Evolutionary conservation across 2,113 vertebrate genomes (phyloP), one percentile per base, ranked within the genome.

Genomic region (Maylandia zebra): DNA sequence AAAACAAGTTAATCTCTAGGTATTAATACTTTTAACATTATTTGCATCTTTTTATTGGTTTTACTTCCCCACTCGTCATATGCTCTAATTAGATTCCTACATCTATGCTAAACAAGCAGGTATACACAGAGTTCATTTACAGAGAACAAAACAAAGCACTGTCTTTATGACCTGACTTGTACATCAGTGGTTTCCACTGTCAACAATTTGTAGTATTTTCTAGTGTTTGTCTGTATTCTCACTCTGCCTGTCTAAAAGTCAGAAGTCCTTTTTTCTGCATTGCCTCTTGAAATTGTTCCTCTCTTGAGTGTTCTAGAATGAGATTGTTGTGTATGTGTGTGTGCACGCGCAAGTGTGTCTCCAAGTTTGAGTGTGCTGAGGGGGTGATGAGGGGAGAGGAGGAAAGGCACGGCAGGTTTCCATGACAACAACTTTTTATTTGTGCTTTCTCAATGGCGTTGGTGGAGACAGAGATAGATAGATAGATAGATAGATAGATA

Each of bases 371-470:
- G 83, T 88, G 84, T 88, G 88, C 41, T 53, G 80, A 56, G 71
- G 83, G 87, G 86, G 79, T 80, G 88, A 87, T 85, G 64, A 90
- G 89, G 88, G 91, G 86, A 88, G 86, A 89, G 90, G 82, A 90
- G 92, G 92, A 92, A 85, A 94, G 92, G 90, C 91, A 95, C 41
- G 45, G 88, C 74, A 86, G 48, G 95, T 96, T 96, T 92, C 95
- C 94, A 96, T 96, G 95, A 94, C 95, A 92, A 95, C 95, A 86
- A 91, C 93, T 93, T 95, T 95, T 94, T 89, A 92, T 96, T 93
- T 92, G 88, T 50, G 45, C 93, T 94, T 95, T 89, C 87, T 94
- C 87, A 91, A 82, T 91, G 91, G 90, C 50, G 86, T 93, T 92
- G 90, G 90, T 91, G 85, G 86, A 90, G 52, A 87, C 22, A 24